Conservation (phyloP, 2,113 vertebrate genomes). For the Tinamus guttatus region DNA sequence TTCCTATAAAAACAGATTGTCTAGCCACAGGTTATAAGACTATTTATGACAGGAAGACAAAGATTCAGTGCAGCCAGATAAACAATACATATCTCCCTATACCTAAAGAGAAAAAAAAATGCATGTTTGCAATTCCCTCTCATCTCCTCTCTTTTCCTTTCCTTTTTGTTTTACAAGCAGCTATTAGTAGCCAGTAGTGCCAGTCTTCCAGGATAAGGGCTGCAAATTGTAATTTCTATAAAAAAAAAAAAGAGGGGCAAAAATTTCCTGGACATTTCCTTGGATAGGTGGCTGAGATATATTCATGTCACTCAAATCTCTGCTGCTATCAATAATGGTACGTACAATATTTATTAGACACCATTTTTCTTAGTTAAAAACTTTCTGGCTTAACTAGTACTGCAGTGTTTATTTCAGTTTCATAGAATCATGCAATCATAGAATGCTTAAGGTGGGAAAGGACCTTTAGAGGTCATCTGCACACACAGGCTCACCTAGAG, state of each 20-base stretch:
- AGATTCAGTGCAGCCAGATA: not conserved
- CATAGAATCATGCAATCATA: too few relatives aligned
- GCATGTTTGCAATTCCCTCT: not conserved
- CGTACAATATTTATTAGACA: not conserved
- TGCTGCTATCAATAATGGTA: not conserved
- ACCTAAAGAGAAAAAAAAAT: not conserved
- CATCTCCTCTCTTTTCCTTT: not conserved
- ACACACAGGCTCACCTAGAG: too few relatives aligned
- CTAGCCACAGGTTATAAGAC: not conserved
- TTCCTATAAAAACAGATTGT: slow-evolving; percentile 16
- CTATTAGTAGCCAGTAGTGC: fast-evolving
- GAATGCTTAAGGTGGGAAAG: too few relatives aligned
- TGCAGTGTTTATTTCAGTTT: too few relatives aligned
- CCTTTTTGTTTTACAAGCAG: not conserved
- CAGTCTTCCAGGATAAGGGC: not conserved
- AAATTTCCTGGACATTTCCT: not conserved
- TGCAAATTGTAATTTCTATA: not conserved
- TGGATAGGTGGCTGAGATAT: not conserved
- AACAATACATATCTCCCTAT: not conserved
- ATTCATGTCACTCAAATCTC: not conserved
- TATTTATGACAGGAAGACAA: not conserved
- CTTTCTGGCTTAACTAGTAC: not conserved
- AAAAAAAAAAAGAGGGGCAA: not conserved
- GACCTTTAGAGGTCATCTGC: too few relatives aligned
- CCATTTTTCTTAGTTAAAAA: not conserved